phyloP scores from a whole-genome alignment of 2,888 invertebrate genomes.

The Drosophila prolongata region DNA sequence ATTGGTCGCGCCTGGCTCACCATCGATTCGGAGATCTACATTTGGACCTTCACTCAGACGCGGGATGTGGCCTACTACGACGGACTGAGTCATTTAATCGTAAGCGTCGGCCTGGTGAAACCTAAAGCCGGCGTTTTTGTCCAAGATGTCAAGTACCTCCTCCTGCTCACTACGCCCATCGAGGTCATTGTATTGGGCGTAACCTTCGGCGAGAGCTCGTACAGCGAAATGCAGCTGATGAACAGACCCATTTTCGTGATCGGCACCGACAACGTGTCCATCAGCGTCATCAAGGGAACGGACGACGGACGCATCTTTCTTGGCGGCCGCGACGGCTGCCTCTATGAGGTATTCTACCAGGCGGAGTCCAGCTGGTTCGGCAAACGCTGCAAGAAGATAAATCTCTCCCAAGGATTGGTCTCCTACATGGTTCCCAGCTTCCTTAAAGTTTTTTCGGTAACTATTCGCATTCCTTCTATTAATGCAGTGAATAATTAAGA shows the following conservation, averaged over 20 bases:
- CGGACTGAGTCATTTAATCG: constrained; percentile 96
- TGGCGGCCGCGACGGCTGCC: constrained; percentile 96
- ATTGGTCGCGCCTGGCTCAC: constrained; percentile 98
- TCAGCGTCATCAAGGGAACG: constrained; percentile 93
- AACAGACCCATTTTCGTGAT: constrained; percentile 97
- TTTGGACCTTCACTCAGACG: constrained; percentile 98
- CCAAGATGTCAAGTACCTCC: constrained; percentile 94
- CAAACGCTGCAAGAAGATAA: constrained; percentile 96
- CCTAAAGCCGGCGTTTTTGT: constrained; percentile 96
- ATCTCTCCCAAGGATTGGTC: constrained; percentile 94
- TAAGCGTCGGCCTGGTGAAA: constrained; percentile 95
- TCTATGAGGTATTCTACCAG: constrained; percentile 98
- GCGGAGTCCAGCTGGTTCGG: constrained; percentile 97
- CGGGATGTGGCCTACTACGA: constrained; percentile 98
- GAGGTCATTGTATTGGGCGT: constrained; percentile 90
- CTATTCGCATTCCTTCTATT: too few species aligned
- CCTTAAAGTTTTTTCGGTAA: constrained; percentile 88
- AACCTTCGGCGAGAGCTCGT: constrained; percentile 80
- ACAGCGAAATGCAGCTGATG: constrained; percentile 94
- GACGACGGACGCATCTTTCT: constrained; percentile 95
- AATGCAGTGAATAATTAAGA: not conserved
- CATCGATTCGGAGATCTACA: constrained; percentile 98
- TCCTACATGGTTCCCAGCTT: constrained; percentile 96
- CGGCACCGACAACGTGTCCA: constrained; percentile 94
- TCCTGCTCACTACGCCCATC: constrained; percentile 96